Base-by-base conservation (phyloP, 2,113 vertebrate species). In the Cariama cristata region DNA sequence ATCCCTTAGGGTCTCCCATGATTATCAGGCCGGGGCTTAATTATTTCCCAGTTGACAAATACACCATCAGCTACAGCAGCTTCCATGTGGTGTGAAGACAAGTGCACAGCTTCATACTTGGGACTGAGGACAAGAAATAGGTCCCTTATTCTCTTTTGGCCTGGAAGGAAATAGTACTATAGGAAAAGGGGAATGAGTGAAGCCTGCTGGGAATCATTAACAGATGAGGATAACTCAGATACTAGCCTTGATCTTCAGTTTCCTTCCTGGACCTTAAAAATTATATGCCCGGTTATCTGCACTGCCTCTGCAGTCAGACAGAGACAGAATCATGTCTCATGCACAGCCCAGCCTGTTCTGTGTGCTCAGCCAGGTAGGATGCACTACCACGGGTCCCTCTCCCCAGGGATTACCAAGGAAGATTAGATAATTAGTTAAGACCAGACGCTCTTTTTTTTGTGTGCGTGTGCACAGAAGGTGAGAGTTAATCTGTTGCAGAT, bases 371-470 rank as follows among this genome's bases (percentile, higher is more conserved):
- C 38, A 49, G 9, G 74, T 5, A 85, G 60, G 47, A 84, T 40
- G 21, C 26, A 30, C 42, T 53, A 9, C 26, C 33, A 55, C 0
- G 1, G 52, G 22, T 27, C 8, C 44, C 10, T 27, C 35, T 73
- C 63, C 55, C 12, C 35, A 58, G 24, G 12, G 6, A 80, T 66
- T 69, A 58, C 19, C 8, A 56, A 76, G 9, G 30, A 8, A 91
- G 30, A 88, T 64, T 19, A 73, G 79, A 58, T 27, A 85, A 73
- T 69, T 80, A 76, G 8, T 5, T 86, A 40, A 62, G 33, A 73
- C n/a, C 6, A 86, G 53, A 47, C 4, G 4, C 5, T 44, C 0
- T 3, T n/a, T 68, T 38, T 3, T 72, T 33, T 58, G 50, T 33
- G 60, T 53, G 38, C 38, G 38, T 66, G 66, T 18, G 0, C 24